Conservation (phyloP, 1,140 invertebrate species). For the Drosophila pandora region DNA sequence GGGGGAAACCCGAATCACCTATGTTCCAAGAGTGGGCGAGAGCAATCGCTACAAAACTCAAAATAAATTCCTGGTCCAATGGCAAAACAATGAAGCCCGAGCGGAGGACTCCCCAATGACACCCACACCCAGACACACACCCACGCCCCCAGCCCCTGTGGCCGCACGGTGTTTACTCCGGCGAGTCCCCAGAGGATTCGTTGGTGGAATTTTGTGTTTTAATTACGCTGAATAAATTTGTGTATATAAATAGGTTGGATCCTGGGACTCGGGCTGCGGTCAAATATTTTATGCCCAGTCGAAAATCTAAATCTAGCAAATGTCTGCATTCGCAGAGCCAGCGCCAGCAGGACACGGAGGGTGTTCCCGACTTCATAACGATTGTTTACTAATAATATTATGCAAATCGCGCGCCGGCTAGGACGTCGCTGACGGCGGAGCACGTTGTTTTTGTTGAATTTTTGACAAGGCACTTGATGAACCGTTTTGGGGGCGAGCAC, state of each 20-base stretch:
- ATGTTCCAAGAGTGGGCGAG: background rate
- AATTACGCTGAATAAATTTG: constrained; percentile 83
- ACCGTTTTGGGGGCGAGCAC: constrained; percentile 55
- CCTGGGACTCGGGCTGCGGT: constrained; percentile 65
- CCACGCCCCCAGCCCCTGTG: background rate
- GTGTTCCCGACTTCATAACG: constrained; percentile 74
- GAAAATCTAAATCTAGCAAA: constrained; percentile 77
- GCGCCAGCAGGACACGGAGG: constrained; percentile 15
- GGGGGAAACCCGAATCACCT: background rate
- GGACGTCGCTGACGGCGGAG: constrained; percentile 26
- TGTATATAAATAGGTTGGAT: constrained; percentile 74
- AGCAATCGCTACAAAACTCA: background rate
- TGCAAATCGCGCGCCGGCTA: constrained; percentile 68
- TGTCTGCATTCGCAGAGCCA: constrained; percentile 63
- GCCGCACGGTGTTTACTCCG: constrained; percentile 20
- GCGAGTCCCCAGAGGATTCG: constrained; percentile 38
- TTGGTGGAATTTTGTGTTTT: constrained; percentile 76
- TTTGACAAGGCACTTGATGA: constrained; percentile 78
- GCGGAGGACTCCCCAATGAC: constrained; percentile 8
- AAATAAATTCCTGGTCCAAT: constrained; percentile 58
- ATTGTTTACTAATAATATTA: constrained; percentile 83
- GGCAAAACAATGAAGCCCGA: constrained; percentile 68
- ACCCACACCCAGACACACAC: background rate
- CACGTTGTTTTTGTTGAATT: constrained; percentile 65
- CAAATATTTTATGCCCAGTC: constrained; percentile 79